These are phyloP conservation scores for Gallinago stenura DNA, from an alignment of 2,797 vertebrate genomes.

Conservation along the genomic window DNA sequence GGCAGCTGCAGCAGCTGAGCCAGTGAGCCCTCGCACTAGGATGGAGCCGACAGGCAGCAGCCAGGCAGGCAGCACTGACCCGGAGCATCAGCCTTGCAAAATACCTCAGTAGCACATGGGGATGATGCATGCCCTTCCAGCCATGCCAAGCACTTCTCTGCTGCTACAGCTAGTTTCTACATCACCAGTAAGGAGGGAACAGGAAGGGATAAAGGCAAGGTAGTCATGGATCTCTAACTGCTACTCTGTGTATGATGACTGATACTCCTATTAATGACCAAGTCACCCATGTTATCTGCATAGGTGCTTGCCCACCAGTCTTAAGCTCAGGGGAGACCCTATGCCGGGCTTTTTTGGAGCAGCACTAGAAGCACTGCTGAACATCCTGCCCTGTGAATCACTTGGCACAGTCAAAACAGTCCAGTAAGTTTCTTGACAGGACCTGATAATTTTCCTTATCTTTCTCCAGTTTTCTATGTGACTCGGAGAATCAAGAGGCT, in stretches of 20 bases:
- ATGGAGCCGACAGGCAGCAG: not conserved
- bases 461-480: not conserved
- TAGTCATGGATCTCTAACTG: not conserved
- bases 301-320: fast-evolving
- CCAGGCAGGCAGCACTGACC: not conserved
- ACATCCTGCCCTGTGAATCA: not conserved
- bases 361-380: not conserved
- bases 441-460: not conserved
- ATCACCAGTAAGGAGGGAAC: not conserved
- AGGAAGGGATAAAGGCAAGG: not conserved
- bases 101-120: not conserved
- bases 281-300: not conserved
- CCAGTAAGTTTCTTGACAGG: not conserved
- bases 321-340: not conserved
- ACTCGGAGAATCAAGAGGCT: not conserved
- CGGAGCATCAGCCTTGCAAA: not conserved
- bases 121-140: not conserved
- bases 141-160: not conserved
- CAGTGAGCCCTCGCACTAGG: not conserved
- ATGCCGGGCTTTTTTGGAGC: not conserved
- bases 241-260: not conserved
- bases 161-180: not conserved
- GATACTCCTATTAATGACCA: not conserved
- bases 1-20: not conserved
- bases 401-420: not conserved